phyloP scores from a whole-genome alignment of 2,113 vertebrate species.

The Romanogobio albipinnatus region DNA sequence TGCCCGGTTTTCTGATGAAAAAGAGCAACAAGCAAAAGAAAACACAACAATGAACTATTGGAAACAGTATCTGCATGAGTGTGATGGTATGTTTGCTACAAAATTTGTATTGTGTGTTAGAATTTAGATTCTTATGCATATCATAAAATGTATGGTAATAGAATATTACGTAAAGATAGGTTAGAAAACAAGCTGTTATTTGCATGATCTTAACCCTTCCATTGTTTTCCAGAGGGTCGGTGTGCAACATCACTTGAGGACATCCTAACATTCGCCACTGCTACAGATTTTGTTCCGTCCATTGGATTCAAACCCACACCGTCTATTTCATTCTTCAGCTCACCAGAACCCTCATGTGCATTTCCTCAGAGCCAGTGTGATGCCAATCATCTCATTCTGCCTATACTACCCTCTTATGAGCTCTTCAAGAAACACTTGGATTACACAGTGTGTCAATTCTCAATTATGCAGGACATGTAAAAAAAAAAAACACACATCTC shows the following conservation, averaged over 20 bases:
- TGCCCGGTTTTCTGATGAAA: conserved; percentile 68
- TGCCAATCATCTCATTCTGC: conserved; percentile 81
- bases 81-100: conserved; percentile 79
- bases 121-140: background rate
- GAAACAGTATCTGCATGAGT: conserved; percentile 84
- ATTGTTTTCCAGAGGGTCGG: conserved; percentile 77
- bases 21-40: conserved; percentile 63
- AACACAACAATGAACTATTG: conserved; percentile 76
- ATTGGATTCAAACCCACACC: conserved; percentile 80
- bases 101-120: background rate
- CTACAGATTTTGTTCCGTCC: conserved; percentile 75
- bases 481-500: background rate
- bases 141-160: background rate
- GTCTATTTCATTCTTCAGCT: conserved; percentile 80
- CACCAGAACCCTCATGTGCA: conserved; percentile 52
- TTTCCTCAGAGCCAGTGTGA: conserved; percentile 81
- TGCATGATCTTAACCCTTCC: background rate
- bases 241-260: conserved; percentile 85
- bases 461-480: conserved; percentile 64
- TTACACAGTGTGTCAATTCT: conserved; percentile 76
- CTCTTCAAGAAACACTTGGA: conserved; percentile 89
- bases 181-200: background rate
- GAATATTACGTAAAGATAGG: background rate
- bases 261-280: conserved; percentile 85
- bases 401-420: conserved; percentile 79